These are phyloP conservation scores for Muschampia plurimacula DNA, from an alignment of 2,888 invertebrate species.

Conservation along the genomic window DNA sequence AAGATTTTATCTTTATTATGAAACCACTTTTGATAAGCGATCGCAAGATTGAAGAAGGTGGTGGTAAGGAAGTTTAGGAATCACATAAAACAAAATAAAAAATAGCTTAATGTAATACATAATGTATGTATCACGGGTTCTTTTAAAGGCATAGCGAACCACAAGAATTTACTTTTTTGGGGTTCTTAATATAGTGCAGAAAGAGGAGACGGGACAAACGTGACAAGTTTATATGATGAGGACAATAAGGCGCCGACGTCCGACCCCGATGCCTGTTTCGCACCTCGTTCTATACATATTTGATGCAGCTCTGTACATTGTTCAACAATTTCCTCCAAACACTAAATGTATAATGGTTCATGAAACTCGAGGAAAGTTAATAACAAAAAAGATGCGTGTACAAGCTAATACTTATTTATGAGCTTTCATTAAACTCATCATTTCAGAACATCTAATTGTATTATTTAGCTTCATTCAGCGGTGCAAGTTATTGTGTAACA, in stretches of 20 bases:
- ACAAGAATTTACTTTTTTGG: conserved; percentile 51
- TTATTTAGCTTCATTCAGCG: conserved; percentile 3
- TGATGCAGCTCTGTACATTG: conserved; percentile 39
- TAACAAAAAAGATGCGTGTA: conserved; percentile 33
- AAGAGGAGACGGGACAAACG: conserved; percentile 54
- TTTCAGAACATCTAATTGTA: conserved; percentile 22
- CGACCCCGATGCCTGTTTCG: conserved; percentile 58
- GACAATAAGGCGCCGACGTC: conserved; percentile 67
- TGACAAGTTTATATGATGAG: conserved; percentile 74
- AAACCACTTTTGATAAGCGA: background rate
- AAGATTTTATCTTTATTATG: background rate
- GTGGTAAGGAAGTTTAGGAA: background rate
- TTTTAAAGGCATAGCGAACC: conserved; percentile 42
- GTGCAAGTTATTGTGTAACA: background rate
- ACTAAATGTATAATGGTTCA: conserved; percentile 30
- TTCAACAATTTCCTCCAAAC: conserved; percentile 23
- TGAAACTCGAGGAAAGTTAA: conserved; percentile 22
- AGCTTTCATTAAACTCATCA: conserved; percentile 13
- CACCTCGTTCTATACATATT: conserved; percentile 57
- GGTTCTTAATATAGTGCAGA: conserved; percentile 47
- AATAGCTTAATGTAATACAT: conserved; percentile 43
- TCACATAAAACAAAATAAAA: conserved; percentile 28
- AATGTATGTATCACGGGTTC: conserved; percentile 40
- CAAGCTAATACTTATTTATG: conserved; percentile 33
- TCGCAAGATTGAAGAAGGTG: background rate